Evolutionary conservation across 2,888 invertebrate species (phyloP).

Genomic region (Conus canariensis): DNA sequence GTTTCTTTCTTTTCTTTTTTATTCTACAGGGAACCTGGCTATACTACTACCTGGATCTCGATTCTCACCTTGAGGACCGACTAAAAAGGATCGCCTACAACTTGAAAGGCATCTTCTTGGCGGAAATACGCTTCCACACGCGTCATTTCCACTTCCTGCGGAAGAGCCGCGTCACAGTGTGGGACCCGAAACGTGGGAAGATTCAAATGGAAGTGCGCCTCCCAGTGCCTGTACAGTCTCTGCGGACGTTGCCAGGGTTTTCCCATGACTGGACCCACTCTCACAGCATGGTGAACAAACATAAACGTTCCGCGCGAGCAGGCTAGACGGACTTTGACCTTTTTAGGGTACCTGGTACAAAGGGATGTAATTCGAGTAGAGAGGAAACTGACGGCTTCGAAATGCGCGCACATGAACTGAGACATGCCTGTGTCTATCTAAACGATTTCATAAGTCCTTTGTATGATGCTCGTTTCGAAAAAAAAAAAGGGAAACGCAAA

Average conservation of each 20-base stretch:
- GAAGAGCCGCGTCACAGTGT: conserved; percentile 4
- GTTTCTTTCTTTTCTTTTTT: too few species aligned
- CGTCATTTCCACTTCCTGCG: conserved; percentile 26
- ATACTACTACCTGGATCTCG: neutral
- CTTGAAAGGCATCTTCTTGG: conserved; percentile 14
- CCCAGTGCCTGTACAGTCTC: conserved; percentile 14
- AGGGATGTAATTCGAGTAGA: too few species aligned
- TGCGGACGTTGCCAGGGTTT: neutral
- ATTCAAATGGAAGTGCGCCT: conserved; percentile 15
- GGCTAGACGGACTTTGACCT: neutral
- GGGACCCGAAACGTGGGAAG: conserved; percentile 11
- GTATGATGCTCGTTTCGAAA: neutral
- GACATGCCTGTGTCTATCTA: too few species aligned
- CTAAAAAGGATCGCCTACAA: conserved; percentile 26
- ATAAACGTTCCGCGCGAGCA: neutral
- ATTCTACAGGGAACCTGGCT: neutral
- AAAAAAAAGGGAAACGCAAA: too few species aligned
- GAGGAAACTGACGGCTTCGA: too few species aligned
- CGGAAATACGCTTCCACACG: conserved; percentile 9
- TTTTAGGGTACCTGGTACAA: too few species aligned
- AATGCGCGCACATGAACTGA: too few species aligned
- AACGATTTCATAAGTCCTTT: neutral
- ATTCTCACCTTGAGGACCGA: neutral
- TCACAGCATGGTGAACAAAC: neutral
- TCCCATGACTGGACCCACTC: neutral